Evolutionary conservation across 1,140 invertebrate species (phyloP), one percentile per base, ranked within the genome.

Genomic region (Platyscapa corneri): DNA sequence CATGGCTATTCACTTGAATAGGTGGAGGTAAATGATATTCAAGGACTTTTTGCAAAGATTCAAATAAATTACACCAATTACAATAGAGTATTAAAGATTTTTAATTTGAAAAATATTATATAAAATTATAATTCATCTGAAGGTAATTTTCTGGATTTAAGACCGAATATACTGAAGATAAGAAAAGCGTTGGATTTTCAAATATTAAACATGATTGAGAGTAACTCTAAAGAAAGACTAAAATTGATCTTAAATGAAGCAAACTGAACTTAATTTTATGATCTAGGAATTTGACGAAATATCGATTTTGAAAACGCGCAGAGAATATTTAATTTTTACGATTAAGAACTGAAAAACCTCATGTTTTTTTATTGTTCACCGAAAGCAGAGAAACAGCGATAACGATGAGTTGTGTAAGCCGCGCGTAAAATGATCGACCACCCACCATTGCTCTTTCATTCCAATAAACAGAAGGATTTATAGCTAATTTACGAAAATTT

Each of bases 41-140:
- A n/a, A 42, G 23, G 37, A 72, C 39, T 72, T 34, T 39, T 72
- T 72, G 39, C 34, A 72, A 72, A 72, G 39, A 39, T 72, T 72
- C 37, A 39, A 72, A 72, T 39, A 72, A 27, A 23, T 8, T 39
- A 39, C 32, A 23, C 14, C 67, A 39, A 72, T 72, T 72, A 39
- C 67, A 72, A 72, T 39, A 18, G 67, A 12, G 34, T 20, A 0
- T 39, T 20, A 10, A 39, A 72, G 67, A 39, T 16, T 37, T 72
- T 72, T 72, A 72, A 72, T n/a, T n/a, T n/a, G n/a, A n/a, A n/a
- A n/a, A n/a, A n/a, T 30, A 34, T 34, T 72, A 34, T 23, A 39
- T 72, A 39, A 39, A 72, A 72, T 72, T 72, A 3, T 3, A 39
- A 39, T 72, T 23, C 67, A 39, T 6, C n/a, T 7, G 67, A 72